phyloP scores from a whole-genome alignment of 2,888 invertebrate species.

The Agrilus cyanescens region DNA sequence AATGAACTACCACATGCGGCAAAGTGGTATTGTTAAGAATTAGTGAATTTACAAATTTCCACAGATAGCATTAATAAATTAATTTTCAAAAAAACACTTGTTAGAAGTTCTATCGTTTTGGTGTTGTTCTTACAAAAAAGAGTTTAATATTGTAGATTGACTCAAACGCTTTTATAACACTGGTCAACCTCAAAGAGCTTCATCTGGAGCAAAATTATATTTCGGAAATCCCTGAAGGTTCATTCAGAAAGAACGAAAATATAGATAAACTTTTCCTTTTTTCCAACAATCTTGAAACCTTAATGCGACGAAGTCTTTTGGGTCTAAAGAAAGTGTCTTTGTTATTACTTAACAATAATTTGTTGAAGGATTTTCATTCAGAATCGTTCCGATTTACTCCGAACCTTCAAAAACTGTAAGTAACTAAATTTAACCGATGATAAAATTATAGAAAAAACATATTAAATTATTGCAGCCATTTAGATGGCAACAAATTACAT shows the following conservation, averaged over 20 bases:
- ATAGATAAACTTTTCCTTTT: constrained; percentile 58
- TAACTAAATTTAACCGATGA: constrained; percentile 16
- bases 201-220: constrained; percentile 60
- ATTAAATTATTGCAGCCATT: constrained; percentile 42
- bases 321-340: constrained; percentile 54
- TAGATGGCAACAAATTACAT: constrained; percentile 63
- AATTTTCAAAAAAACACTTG: too few species aligned
- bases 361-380: constrained; percentile 50
- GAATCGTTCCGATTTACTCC: constrained; percentile 51
- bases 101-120: too few species aligned
- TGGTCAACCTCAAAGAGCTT: constrained; percentile 47
- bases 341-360: constrained; percentile 59
- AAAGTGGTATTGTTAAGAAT: too few species aligned
- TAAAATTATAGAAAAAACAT: not conserved
- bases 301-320: constrained; percentile 47
- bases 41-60: too few species aligned
- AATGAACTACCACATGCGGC: too few species aligned
- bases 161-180: constrained; percentile 42
- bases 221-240: constrained; percentile 41
- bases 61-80: too few species aligned
- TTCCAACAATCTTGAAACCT: constrained; percentile 52
- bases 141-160: constrained; percentile 36
- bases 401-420: constrained; percentile 60
- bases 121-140: not conserved
- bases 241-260: constrained; percentile 44